phyloP scores from a whole-genome alignment of 2,113 vertebrate species.

The Colaptes auratus region DNA sequence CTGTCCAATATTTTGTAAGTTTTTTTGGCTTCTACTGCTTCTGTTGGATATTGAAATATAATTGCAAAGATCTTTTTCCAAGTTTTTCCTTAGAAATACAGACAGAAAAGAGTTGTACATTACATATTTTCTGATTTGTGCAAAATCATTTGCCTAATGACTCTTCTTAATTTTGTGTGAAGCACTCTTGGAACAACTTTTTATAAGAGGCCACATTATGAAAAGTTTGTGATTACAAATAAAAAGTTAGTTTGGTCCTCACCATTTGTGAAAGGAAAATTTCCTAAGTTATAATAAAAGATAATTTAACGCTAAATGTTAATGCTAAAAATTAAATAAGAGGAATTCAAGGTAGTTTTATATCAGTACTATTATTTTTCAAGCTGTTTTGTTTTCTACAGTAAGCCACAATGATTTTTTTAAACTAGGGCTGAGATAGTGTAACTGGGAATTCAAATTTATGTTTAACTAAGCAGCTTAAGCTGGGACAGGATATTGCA shows the following conservation, averaged over 20 bases:
- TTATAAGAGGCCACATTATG: neutral
- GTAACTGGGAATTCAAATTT: neutral
- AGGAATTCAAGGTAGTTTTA: neutral
- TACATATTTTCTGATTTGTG: neutral
- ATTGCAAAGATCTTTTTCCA: neutral
- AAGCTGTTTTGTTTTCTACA: neutral
- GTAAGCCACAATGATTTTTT: neutral
- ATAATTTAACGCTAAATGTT: neutral
- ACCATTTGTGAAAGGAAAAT: neutral
- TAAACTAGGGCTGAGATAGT: neutral
- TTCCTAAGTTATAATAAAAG: neutral
- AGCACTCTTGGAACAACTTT: neutral
- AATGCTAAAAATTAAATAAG: neutral
- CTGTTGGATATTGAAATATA: neutral
- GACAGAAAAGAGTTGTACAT: neutral
- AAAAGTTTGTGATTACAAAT: neutral
- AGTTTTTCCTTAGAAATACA: neutral
- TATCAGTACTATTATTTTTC: neutral
- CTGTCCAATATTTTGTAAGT: neutral
- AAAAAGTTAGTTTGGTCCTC: neutral
- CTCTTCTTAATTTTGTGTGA: neutral
- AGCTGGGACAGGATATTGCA: neutral
- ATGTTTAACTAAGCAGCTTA: neutral
- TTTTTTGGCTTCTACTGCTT: neutral
- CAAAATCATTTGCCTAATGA: neutral